Evolutionary conservation across 1,140 invertebrate genomes (phyloP), one percentile per base, ranked within the genome.

Genomic region (Lepidostoma basale): DNA sequence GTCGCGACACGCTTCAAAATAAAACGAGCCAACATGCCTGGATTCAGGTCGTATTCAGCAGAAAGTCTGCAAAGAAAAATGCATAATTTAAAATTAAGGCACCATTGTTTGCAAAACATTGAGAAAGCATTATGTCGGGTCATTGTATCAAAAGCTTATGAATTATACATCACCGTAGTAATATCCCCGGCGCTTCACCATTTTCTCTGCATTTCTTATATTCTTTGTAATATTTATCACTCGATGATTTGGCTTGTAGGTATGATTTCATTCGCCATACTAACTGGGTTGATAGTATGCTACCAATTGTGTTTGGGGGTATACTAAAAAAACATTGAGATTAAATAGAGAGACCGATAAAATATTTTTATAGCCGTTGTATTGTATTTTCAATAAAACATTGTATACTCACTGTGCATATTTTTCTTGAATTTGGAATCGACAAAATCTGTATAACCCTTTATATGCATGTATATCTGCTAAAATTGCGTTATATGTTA

Each of bases 161-260:
- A 84, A 74, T 67, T 81, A 75, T 12, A n/a, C n/a, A 79, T 60
- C 88, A 77, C 71, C 81, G 76, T 20, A 89, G 67, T 25, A 91
- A 77, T 49, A 89, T 83, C 47, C 87, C 87, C 36, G 84, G 75
- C n/a, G 79, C 73, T 67, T 84, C 76, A 58, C 72, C 44, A 56
- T 69, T 74, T 44, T 73, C 62, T 36, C 77, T 52, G 20, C 58
- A 69, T 64, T 76, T 62, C 52, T 69, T 54, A 68, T 79, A 80
- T 10, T 70, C 47, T 33, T 75, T 74, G 68, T 75, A 79, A 70
- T 77, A 77, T 59, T 74, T 76, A 22, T 76, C 73, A 26, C 69
- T 72, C 6, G 68, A 65, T 45, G 64, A 62, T 59, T 70, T 62
- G 18, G 49, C 70, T 70, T 77, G 78, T 16, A 70, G 65, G 68